A percentile compares a stretch with the other conserved stretches of the same genome.
These are phyloP conservation scores for Drosophila mayaguana DNA, from an alignment of 2,888 invertebrate genomes.

Conservation along the genomic window DNA sequence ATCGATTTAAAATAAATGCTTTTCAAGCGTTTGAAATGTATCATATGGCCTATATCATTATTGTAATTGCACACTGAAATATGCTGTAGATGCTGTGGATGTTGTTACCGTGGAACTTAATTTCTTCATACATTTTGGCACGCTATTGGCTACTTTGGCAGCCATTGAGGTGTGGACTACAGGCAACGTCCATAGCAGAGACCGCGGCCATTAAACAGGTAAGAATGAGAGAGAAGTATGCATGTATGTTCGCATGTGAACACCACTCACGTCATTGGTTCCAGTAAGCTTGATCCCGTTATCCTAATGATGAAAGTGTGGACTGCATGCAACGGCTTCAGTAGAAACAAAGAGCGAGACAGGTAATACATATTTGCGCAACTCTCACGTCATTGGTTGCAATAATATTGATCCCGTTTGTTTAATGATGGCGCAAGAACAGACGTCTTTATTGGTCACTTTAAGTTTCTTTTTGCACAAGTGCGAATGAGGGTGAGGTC, in stretches of 20 bases:
- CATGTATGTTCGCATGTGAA: no score
- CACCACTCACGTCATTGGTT: background rate
- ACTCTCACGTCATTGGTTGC: background rate
- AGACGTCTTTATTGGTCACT: background rate
- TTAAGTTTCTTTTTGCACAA: no score
- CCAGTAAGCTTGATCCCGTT: background rate
- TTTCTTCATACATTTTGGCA: no score
- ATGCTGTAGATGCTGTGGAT: background rate
- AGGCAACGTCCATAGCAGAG: background rate
- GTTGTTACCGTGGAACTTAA: background rate
- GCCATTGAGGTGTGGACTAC: no score
- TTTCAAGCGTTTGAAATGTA: constrained; percentile 51
- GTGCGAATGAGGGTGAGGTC: no score
- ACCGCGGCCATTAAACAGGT: no score
- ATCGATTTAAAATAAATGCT: constrained; percentile 66
- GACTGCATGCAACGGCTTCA: background rate
- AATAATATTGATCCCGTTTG: background rate
- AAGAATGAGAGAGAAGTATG: background rate
- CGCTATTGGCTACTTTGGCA: background rate
- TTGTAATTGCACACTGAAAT: no score
- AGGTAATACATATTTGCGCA: background rate
- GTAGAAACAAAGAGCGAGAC: background rate
- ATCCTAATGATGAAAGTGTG: background rate
- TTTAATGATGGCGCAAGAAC: background rate
- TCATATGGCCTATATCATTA: background rate